Percentiles rank a stretch among this genome's conserved stretches.
Conservation (phyloP, 2,888 invertebrate species). For the Abscondita cerata region DNA sequence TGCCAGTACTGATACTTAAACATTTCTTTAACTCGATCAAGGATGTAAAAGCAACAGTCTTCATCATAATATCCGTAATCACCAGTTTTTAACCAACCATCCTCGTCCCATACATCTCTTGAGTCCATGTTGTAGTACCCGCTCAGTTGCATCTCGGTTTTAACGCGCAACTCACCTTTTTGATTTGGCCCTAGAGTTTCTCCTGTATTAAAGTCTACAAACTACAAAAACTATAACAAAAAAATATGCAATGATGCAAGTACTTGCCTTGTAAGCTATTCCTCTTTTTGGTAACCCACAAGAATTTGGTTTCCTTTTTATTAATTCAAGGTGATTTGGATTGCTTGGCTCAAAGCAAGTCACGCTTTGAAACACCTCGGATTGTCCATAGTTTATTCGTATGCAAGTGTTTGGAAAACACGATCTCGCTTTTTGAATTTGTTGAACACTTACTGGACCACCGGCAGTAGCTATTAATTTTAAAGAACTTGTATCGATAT, state of each 20-base stretch:
- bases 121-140: conserved; percentile 61
- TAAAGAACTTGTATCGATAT: background rate
- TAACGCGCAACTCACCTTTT: conserved; percentile 63
- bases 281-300: background rate
- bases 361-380: background rate
- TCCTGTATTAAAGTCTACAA: conserved; percentile 58
- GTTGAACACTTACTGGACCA: background rate
- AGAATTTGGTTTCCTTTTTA: background rate
- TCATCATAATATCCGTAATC: too few species aligned
- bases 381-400: background rate
- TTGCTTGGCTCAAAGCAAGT: background rate
- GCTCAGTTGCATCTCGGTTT: too few species aligned
- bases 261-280: conserved; percentile 1
- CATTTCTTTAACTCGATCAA: conserved; percentile 62
- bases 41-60: conserved; percentile 58
- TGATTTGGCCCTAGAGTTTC: conserved; percentile 58
- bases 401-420: background rate
- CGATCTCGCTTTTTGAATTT: background rate
- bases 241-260: background rate
- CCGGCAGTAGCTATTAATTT: background rate
- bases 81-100: too few species aligned
- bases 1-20: conserved; percentile 62
- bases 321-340: background rate
- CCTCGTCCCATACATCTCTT: conserved; percentile 55
- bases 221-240: too few species aligned